These are phyloP conservation scores for Chloroceryle aenea DNA, from an alignment of 2,113 vertebrate genomes.

Conservation along the genomic window DNA sequence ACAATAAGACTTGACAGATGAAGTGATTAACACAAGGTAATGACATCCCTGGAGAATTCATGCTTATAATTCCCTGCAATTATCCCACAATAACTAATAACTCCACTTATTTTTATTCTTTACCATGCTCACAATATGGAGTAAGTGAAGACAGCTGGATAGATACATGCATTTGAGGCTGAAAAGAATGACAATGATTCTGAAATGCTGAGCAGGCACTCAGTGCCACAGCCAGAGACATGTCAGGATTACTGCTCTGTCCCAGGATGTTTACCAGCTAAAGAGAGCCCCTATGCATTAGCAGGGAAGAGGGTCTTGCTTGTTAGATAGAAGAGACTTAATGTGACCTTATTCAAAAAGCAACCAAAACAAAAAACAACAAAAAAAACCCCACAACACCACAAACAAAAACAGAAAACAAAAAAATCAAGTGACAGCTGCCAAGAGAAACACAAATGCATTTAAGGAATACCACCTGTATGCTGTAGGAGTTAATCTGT, in stretches of 20 bases:
- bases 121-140: background rate
- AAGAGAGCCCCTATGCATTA: background rate
- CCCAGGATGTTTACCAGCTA: background rate
- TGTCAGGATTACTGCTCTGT: background rate
- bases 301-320: background rate
- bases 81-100: constrained; percentile 45
- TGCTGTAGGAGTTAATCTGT: background rate
- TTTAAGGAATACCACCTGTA: background rate
- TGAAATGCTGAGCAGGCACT: background rate
- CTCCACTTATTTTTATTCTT: constrained; percentile 37
- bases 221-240: background rate
- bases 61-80: constrained; percentile 40
- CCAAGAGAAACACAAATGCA: background rate
- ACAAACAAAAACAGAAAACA: background rate
- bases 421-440: background rate
- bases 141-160: background rate
- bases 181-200: background rate
- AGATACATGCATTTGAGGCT: background rate
- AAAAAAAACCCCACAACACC: background rate
- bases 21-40: constrained; percentile 60
- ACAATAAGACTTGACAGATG: constrained; percentile 39
- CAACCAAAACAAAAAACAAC: background rate
- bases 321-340: background rate
- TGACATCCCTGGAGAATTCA: constrained; percentile 54
- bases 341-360: background rate